Conservation (phyloP, 2,888 invertebrate species). For the Liopterus haemorrhoidalis region DNA sequence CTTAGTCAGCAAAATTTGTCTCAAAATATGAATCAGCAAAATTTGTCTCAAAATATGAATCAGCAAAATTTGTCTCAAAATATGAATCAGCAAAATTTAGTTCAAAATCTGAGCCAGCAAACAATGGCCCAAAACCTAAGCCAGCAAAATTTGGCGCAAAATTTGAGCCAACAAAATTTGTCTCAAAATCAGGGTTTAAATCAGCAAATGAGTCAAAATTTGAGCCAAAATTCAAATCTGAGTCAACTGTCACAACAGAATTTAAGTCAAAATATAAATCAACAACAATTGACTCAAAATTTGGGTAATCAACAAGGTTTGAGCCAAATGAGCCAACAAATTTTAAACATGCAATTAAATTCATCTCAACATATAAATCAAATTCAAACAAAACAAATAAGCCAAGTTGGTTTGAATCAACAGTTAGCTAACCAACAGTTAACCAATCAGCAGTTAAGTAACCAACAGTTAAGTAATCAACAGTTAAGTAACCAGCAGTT, state of each 20-base stretch:
- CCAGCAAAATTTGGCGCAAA: slow-evolving; percentile 18
- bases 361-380: slow-evolving; percentile 27
- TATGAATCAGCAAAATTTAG: too few species aligned
- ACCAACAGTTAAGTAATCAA: slow-evolving; percentile 28
- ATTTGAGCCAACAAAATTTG: too few species aligned
- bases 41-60: too few species aligned
- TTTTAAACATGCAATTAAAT: slow-evolving; percentile 27
- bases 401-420: slow-evolving; percentile 38
- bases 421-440: slow-evolving; percentile 24
- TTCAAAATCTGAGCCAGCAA: slow-evolving; percentile 19
- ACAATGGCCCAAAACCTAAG: slow-evolving; percentile 27
- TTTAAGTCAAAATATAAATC: slow-evolving; percentile 31
- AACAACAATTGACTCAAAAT: slow-evolving; percentile 25
- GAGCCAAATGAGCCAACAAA: slow-evolving; percentile 18
- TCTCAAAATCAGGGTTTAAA: too few species aligned
- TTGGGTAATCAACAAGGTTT: slow-evolving; percentile 27
- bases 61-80: too few species aligned
- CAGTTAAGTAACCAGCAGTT: slow-evolving; percentile 27
- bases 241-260: slow-evolving; percentile 29
- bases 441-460: slow-evolving; percentile 28
- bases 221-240: slow-evolving; percentile 26
- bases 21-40: too few species aligned
- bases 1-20: too few species aligned
- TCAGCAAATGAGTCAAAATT: slow-evolving; percentile 22
- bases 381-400: slow-evolving; percentile 31